These are phyloP conservation scores for Acrocephalus kingi DNA, from an alignment of 2,113 vertebrate species.

Conservation along the genomic window DNA sequence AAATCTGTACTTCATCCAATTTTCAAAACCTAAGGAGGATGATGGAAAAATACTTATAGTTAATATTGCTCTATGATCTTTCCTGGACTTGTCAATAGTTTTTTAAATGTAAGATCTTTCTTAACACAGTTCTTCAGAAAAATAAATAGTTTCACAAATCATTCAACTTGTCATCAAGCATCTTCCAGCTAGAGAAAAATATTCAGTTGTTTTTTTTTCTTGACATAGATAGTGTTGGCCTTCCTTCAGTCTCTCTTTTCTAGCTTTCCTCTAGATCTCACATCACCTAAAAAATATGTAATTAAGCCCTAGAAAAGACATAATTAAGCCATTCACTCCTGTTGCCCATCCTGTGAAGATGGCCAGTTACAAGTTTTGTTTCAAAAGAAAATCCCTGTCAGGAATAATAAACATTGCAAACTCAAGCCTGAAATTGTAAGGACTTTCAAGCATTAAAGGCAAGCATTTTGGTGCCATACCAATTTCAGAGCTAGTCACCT, in stretches of 20 bases:
- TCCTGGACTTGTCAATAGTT: not conserved
- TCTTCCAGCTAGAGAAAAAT: not conserved
- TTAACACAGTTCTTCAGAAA: not conserved
- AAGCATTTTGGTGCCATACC: not conserved
- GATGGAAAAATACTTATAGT: not conserved
- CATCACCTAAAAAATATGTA: not conserved
- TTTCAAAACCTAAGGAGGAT: not conserved
- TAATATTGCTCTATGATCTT: not conserved
- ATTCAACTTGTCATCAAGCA: not conserved
- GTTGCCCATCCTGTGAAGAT: not conserved
- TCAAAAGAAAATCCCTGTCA: not conserved
- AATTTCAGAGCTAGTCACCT: not conserved
- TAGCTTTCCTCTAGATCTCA: not conserved
- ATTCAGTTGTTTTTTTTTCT: not conserved
- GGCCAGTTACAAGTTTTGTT: not conserved
- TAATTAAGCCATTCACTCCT: not conserved
- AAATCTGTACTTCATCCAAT: not conserved
- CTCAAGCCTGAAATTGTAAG: not conserved
- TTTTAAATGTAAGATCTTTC: not conserved
- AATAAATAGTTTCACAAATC: not conserved
- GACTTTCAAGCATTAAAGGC: not conserved
- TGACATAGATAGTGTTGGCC: not conserved
- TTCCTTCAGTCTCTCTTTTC: not conserved
- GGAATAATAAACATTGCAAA: not conserved
- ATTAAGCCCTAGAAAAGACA: not conserved